Evolutionary conservation across 2,888 invertebrate genomes (phyloP).

Genomic region (Eilema sororculum): DNA sequence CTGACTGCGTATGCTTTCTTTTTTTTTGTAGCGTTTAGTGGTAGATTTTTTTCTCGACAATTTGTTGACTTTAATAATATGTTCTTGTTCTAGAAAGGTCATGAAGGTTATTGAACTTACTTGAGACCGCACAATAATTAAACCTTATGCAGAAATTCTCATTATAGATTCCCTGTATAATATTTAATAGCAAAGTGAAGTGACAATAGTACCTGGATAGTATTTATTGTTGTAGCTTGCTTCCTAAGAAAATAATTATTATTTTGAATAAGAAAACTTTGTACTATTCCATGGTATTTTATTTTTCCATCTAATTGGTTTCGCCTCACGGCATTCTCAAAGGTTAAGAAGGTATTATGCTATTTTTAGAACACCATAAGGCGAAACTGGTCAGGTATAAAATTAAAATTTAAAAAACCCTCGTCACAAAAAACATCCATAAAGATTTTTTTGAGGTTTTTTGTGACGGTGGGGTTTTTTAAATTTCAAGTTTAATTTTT

Average conservation of each 20-base stretch:
- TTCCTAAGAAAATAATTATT: not conserved
- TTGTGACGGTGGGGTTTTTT: too few species aligned
- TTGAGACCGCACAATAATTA: not conserved
- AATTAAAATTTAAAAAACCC: too few species aligned
- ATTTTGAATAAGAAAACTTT: too few species aligned
- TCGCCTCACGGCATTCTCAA: too few species aligned
- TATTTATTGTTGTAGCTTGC: not conserved
- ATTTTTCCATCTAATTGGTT: too few species aligned
- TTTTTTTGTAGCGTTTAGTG: not conserved
- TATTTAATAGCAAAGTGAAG: not conserved
- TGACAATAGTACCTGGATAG: not conserved
- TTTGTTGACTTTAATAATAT: not conserved
- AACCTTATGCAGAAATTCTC: not conserved
- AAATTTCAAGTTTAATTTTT: too few species aligned
- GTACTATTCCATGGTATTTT: too few species aligned
- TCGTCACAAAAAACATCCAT: too few species aligned
- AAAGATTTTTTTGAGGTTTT: too few species aligned
- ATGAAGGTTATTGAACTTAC: not conserved
- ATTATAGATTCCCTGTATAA: not conserved
- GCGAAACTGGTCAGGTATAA: too few species aligned
- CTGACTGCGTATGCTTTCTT: slow-evolving; percentile 29
- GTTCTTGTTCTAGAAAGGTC: not conserved
- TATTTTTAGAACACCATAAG: too few species aligned
- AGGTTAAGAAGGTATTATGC: too few species aligned
- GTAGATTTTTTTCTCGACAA: not conserved